These are phyloP conservation scores for Drosophila gaucha DNA, from an alignment of 2,888 invertebrate genomes.

Conservation along the genomic window DNA sequence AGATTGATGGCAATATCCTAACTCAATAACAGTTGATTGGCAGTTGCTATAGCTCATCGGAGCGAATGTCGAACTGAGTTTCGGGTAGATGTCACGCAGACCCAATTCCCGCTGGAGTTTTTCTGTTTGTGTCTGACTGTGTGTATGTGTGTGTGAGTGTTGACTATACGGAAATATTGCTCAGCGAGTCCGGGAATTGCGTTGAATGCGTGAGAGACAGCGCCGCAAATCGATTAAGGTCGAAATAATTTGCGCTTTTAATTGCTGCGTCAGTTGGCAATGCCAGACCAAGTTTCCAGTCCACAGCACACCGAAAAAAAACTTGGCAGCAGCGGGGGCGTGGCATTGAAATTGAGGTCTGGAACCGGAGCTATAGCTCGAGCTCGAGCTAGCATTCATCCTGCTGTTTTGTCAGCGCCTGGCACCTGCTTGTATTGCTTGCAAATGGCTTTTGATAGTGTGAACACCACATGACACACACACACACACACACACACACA, in stretches of 20 bases:
- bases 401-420: conserved; percentile 33
- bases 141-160: conserved; percentile 2
- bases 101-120: conserved; percentile 31
- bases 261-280: conserved; percentile 57
- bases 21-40: conserved; percentile 31
- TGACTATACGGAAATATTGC: conserved; percentile 46
- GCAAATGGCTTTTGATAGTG: conserved; percentile 31
- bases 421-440: conserved; percentile 36
- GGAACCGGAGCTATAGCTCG: neutral
- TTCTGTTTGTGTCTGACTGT: conserved; percentile 9
- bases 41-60: conserved; percentile 23
- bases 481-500: conserved; percentile 3
- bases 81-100: conserved; percentile 54
- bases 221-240: conserved; percentile 65
- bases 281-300: conserved; percentile 28
- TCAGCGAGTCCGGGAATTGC: conserved; percentile 40
- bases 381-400: conserved; percentile 5
- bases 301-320: conserved; percentile 13
- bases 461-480: conserved; percentile 23
- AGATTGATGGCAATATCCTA: conserved; percentile 12
- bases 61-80: conserved; percentile 21
- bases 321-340: neutral
- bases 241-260: conserved; percentile 64
- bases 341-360: conserved; percentile 1
- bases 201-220: conserved; percentile 34